These are phyloP conservation scores for Drosophila mimetica DNA, from an alignment of 2,888 invertebrate genomes.

Conservation along the genomic window DNA sequence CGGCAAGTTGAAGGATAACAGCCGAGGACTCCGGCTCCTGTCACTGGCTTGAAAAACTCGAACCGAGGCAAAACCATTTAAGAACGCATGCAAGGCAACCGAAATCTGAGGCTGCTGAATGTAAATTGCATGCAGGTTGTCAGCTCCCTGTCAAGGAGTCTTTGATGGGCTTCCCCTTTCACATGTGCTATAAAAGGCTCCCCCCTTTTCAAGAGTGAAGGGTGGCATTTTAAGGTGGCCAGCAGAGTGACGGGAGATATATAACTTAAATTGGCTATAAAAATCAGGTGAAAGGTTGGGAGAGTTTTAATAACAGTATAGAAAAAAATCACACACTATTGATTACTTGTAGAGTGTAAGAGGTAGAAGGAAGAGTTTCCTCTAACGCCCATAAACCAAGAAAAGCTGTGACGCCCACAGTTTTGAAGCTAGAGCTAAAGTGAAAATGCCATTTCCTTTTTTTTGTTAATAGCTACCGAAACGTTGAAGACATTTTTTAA, in stretches of 20 bases:
- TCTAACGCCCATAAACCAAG: no score
- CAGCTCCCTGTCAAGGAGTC: constrained; percentile 34
- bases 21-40: constrained; percentile 15
- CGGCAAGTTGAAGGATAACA: constrained; percentile 38
- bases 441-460: no score
- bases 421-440: no score
- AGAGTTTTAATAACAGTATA: no score
- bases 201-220: background rate
- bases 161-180: constrained; percentile 16
- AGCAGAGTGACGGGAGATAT: constrained; percentile 6
- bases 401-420: no score
- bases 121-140: constrained; percentile 46
- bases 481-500: no score
- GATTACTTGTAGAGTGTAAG: no score
- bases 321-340: no score
- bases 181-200: background rate
- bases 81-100: constrained; percentile 11
- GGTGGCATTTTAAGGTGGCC: constrained; percentile 9
- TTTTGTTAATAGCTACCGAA: no score
- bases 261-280: constrained; percentile 8
- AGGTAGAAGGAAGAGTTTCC: no score
- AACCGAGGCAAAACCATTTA: constrained; percentile 26
- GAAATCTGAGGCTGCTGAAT: constrained; percentile 39
- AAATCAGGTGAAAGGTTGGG: background rate
- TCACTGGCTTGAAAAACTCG: constrained; percentile 11